phyloP scores from a whole-genome alignment of 1,140 invertebrate species.

The Marisa cornuarietis region DNA sequence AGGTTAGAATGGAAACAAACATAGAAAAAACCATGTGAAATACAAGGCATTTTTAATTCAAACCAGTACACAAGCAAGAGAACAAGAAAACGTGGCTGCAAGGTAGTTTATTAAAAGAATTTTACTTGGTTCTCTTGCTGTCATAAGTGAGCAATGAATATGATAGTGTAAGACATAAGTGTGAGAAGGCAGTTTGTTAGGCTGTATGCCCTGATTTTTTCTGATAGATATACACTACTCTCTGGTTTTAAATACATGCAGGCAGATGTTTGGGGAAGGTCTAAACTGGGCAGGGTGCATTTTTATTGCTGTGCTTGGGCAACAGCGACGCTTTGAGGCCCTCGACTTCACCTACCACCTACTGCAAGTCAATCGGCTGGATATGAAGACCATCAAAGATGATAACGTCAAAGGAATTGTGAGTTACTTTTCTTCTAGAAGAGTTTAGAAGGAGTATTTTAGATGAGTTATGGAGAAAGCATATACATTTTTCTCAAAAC shows the following conservation, averaged over 20 bases:
- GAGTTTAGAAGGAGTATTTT: no score
- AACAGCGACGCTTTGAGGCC: conserved; percentile 96
- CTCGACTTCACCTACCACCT: conserved; percentile 99
- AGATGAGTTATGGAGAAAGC: not conserved
- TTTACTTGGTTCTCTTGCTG: no score
- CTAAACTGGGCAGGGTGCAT: conserved; percentile 98
- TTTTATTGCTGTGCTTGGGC: conserved; percentile 95
- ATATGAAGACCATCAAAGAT: conserved; percentile 82
- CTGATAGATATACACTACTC: no score
- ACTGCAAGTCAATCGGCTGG: conserved; percentile 92
- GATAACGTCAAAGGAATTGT: conserved; percentile 96
- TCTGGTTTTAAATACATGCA: conserved; percentile 65
- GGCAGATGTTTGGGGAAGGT: conserved; percentile 97
- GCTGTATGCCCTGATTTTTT: no score
- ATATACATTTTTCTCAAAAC: not conserved
- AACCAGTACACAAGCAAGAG: no score
- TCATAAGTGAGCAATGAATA: no score
- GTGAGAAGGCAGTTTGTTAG: no score
- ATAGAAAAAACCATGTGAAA: no score
- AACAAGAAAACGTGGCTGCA: no score
- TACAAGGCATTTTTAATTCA: no score
- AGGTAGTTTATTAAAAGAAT: no score
- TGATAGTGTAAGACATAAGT: no score
- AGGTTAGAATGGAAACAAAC: not conserved
- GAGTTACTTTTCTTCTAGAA: conserved; percentile 70